Percentiles rank a stretch among this genome's conserved stretches.
Evolutionary conservation across 2,888 invertebrate species (phyloP).

Genomic region (Lepidonotus clava): DNA sequence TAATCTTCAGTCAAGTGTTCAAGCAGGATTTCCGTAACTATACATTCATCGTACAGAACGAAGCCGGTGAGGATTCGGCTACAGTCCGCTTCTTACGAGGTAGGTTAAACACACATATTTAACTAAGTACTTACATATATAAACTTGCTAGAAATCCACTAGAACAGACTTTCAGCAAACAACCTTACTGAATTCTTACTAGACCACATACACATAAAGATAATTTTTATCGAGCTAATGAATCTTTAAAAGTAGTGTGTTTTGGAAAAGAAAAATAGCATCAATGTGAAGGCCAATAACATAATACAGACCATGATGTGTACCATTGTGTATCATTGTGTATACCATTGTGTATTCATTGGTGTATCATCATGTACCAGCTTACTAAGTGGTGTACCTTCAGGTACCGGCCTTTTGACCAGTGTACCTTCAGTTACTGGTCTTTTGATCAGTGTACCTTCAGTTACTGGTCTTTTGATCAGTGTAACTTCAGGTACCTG

Average conservation of each 20-base stretch:
- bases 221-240: background rate
- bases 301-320: too few relatives aligned
- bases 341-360: too few relatives aligned
- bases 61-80: background rate
- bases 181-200: background rate
- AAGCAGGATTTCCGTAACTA: conserved; percentile 3
- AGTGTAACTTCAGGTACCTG: too few relatives aligned
- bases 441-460: too few relatives aligned
- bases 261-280: too few relatives aligned
- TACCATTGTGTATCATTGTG: too few relatives aligned
- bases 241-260: background rate
- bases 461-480: too few relatives aligned
- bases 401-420: too few relatives aligned
- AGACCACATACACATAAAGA: background rate
- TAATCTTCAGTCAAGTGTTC: background rate
- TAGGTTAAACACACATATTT: background rate
- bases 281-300: too few relatives aligned
- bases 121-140: background rate
- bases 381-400: too few relatives aligned
- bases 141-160: background rate
- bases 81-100: background rate
- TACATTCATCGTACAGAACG: background rate
- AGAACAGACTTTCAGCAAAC: background rate
- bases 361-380: too few relatives aligned
- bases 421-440: too few relatives aligned